Base-by-base conservation (phyloP, 35 echinoderm and acorn worm genomes). In the Ophiothrix spiculata region DNA sequence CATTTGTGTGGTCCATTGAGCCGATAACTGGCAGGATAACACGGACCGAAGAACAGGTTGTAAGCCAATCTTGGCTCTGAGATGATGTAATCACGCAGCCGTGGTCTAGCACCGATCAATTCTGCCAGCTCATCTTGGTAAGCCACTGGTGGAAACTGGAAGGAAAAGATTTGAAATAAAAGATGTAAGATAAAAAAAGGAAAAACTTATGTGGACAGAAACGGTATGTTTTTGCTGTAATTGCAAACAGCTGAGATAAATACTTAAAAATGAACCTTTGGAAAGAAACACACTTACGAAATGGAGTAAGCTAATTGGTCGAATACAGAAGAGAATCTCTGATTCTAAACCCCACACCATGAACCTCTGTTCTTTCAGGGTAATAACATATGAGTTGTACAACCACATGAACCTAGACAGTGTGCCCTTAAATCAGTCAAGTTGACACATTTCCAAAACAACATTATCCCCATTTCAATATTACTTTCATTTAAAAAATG, bases 1-100 rank as follows among this genome's bases (percentile, higher is more conserved):
- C 95, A 97, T 39, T 84, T 82, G 42, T 93, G 91, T 15, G 95
- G 95, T 31, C 95, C 95, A 14, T 79, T 36, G 11, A 97, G 81
- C 33, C 95, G 88, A 56, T 91, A 93, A 15, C 32, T 75, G 17
- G 91, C 81, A 17, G 95, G 95, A 39, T 93, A 86, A 35, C 82
- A 83, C 8, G 95, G 88, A 0, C 95, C 85, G 64, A 93, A 97
- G 39, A 93, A 40, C 17, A 96, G 40, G n/a, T 93, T 84, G 19
- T 88, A 37, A 0, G 91, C 88, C 1, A 97, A 69, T 37, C 76
- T 69, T 0, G 95, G 95, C 17, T 91, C 88, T 19, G 64, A 84
- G 39, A 93, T 75, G 14, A 93, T 17, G 31, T 90, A 75, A 32
- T 56, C 31, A 15, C 31, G 36, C 37, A 82, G 37, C 17, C 39